These are phyloP conservation scores for Theocolax elegans DNA, from an alignment of 1,140 invertebrate species.

Conservation along the genomic window DNA sequence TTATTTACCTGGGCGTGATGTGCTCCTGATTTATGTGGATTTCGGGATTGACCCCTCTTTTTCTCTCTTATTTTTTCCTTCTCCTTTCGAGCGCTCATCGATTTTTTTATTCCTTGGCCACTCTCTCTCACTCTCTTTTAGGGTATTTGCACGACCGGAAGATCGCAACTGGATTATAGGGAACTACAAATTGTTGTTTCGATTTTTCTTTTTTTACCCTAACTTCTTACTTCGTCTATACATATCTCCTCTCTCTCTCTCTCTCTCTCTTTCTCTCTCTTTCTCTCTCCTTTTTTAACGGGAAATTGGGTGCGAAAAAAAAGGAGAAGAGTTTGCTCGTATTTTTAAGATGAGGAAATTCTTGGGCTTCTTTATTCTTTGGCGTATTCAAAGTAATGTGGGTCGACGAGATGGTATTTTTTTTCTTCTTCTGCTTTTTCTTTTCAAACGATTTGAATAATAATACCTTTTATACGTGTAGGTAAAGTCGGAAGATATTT, in stretches of 20 bases:
- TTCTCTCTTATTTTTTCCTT: neutral
- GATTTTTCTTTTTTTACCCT: slow-evolving; percentile 3
- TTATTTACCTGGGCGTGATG: slow-evolving; percentile 21
- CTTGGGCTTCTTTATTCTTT: neutral
- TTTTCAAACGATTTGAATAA: too few species aligned
- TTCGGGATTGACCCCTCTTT: neutral
- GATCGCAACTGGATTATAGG: slow-evolving; percentile 18
- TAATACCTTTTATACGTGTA: too few species aligned
- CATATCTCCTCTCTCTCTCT: too few species aligned
- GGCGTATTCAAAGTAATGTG: neutral
- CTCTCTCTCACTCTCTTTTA: neutral
- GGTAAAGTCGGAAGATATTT: too few species aligned
- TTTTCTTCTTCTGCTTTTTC: too few species aligned
- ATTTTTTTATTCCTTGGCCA: too few species aligned
- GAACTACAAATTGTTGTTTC: slow-evolving; percentile 3
- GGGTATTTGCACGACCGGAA: neutral
- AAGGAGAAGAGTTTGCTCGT: slow-evolving; percentile 10
- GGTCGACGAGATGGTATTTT: too few species aligned
- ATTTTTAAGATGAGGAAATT: slow-evolving; percentile 1
- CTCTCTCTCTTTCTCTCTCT: too few species aligned
- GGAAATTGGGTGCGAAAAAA: neutral
- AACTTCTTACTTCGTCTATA: too few species aligned
- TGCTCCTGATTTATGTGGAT: slow-evolving; percentile 21
- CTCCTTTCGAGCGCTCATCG: too few species aligned
- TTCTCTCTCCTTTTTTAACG: too few species aligned